Evolutionary conservation across 2,797 vertebrate genomes (phyloP).

Genomic region (Sparidentex hasta): DNA sequence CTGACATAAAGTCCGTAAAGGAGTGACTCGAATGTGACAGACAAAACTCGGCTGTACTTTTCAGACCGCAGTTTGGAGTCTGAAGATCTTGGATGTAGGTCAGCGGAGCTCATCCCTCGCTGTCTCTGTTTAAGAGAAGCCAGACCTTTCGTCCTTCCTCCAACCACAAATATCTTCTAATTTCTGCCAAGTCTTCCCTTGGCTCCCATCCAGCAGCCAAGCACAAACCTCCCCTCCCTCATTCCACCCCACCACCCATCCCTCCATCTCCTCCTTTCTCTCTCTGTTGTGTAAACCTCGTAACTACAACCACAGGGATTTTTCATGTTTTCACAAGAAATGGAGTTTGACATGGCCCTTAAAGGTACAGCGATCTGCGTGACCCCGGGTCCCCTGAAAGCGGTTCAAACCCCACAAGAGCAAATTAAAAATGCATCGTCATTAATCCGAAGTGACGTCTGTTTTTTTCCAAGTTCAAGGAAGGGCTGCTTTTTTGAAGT

Average conservation of each 20-base stretch:
- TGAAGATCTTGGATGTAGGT: constrained; percentile 52
- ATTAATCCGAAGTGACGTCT: constrained; percentile 61
- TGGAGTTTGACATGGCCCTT: constrained; percentile 68
- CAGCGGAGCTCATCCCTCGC: constrained; percentile 35
- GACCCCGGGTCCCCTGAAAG: constrained; percentile 52
- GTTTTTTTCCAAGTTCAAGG: constrained; percentile 24
- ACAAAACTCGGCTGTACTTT: constrained; percentile 45
- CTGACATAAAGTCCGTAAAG: constrained; percentile 19
- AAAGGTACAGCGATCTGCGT: constrained; percentile 44
- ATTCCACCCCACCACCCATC: constrained; percentile 35
- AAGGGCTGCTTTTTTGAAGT: neutral
- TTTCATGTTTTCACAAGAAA: constrained; percentile 67
- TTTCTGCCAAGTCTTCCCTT: constrained; percentile 67
- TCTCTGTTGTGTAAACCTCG: constrained; percentile 66
- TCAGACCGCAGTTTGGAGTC: constrained; percentile 49
- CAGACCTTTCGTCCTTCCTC: constrained; percentile 57
- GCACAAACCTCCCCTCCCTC: constrained; percentile 44
- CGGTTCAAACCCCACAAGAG: constrained; percentile 50
- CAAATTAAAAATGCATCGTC: constrained; percentile 65
- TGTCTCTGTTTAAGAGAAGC: constrained; percentile 53
- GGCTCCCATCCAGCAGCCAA: constrained; percentile 46
- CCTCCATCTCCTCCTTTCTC: constrained; percentile 38
- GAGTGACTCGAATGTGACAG: constrained; percentile 40
- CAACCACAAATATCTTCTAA: constrained; percentile 57
- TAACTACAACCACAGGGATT: constrained; percentile 61